phyloP scores from a whole-genome alignment of 2,888 invertebrate species.

The Aspidiotus rigidus region DNA sequence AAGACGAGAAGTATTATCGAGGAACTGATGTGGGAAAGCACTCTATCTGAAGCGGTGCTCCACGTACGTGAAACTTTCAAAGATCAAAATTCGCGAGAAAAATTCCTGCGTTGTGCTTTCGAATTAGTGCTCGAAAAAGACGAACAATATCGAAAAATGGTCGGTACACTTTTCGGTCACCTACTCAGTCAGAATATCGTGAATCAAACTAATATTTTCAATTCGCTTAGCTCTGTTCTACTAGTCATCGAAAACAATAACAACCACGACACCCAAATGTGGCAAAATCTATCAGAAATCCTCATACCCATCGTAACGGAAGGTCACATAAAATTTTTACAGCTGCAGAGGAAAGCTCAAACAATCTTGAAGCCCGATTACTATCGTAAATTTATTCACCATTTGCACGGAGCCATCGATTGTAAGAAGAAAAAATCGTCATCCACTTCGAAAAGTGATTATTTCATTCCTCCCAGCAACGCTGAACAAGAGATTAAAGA shows the following conservation, averaged over 20 bases:
- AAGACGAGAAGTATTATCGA: constrained; percentile 27
- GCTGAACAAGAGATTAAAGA: neutral
- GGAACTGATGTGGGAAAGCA: constrained; percentile 29
- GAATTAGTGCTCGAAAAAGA: constrained; percentile 26
- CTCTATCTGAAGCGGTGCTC: constrained; percentile 14
- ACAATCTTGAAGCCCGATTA: constrained; percentile 25
- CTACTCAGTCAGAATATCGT: constrained; percentile 20
- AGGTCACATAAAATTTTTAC: constrained; percentile 22
- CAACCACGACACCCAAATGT: constrained; percentile 21
- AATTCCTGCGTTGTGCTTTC: constrained; percentile 19
- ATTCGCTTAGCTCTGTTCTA: constrained; percentile 21
- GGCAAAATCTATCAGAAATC: constrained; percentile 20
- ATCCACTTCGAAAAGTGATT: neutral
- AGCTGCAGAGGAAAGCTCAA: constrained; percentile 20
- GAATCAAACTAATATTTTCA: constrained; percentile 24
- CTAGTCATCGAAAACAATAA: constrained; percentile 25
- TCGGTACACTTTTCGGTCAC: constrained; percentile 26
- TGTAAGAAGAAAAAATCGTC: constrained; percentile 8
- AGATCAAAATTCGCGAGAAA: constrained; percentile 17
- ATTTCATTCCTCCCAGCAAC: neutral
- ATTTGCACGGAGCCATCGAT: constrained; percentile 11
- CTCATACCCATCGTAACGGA: constrained; percentile 23
- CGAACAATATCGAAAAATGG: constrained; percentile 29
- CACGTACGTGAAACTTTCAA: constrained; percentile 25
- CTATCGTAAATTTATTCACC: constrained; percentile 17